A percentile compares a stretch with the other conserved stretches of the same genome.
Conservation (phyloP, 2,113 vertebrate genomes). For the Plecturocebus donacophilus region DNA sequence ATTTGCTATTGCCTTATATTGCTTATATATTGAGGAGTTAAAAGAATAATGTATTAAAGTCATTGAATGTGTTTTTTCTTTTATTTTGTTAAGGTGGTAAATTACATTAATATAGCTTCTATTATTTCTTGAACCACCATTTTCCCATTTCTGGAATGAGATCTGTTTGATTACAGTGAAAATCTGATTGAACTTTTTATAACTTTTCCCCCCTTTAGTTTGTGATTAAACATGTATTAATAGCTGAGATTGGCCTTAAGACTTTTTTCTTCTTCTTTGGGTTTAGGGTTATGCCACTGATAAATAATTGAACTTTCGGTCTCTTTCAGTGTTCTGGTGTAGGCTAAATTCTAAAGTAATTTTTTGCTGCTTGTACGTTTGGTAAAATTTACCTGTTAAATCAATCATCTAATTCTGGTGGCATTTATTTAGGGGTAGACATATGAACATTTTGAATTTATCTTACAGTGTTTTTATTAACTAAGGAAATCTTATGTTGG, state of each 20-base stretch:
- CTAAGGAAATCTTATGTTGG: not conserved
- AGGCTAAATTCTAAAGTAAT: slow-evolving; percentile 1
- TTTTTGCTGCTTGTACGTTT: not conserved
- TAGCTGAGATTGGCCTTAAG: not conserved
- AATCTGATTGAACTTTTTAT: not conserved
- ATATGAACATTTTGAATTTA: slow-evolving; percentile 10
- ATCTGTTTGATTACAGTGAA: slow-evolving; percentile 9
- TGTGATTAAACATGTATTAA: not conserved
- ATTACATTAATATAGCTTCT: not conserved
- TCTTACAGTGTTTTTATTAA: not conserved
- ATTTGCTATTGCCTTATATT: slow-evolving; percentile 30
- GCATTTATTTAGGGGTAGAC: not conserved
- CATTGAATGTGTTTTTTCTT: not conserved
- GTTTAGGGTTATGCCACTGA: slow-evolving; percentile 15
- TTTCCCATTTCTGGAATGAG: not conserved
- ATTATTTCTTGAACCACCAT: not conserved
- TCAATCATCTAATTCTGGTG: not conserved
- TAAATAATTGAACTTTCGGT: slow-evolving; percentile 19
- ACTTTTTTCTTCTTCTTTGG: slow-evolving; percentile 35
- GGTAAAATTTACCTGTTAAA: slow-evolving; percentile 15
- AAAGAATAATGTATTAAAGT: not conserved
- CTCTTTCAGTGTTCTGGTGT: slow-evolving; percentile 13
- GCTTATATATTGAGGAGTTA: not conserved
- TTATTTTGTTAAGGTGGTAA: not conserved
- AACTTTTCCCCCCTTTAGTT: not conserved